Conservation (phyloP, 2,888 invertebrate genomes). For the Rotaria macrura region DNA sequence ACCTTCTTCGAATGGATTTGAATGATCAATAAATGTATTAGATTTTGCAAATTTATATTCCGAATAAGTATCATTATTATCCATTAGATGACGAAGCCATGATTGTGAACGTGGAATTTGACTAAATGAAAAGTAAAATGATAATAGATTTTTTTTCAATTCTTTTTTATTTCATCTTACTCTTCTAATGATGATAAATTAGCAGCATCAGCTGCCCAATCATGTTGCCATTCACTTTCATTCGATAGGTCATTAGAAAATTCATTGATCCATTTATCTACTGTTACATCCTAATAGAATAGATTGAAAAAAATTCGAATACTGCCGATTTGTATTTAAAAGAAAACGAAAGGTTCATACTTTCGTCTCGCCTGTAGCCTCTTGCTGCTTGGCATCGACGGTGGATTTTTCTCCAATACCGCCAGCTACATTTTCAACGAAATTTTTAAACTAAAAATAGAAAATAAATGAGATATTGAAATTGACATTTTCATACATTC, state of each 20-base stretch:
- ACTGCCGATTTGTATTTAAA: neutral
- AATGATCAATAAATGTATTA: slow-evolving; percentile 63
- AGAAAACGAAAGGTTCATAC: neutral
- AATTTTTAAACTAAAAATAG: neutral
- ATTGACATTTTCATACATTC: too few relatives aligned
- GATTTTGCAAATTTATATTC: slow-evolving; percentile 70
- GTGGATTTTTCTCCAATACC: neutral
- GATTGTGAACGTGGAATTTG: slow-evolving; percentile 50
- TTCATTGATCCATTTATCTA: neutral
- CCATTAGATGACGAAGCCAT: slow-evolving; percentile 63
- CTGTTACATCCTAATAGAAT: neutral
- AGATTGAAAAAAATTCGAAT: neutral
- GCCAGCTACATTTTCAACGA: neutral
- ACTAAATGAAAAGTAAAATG: neutral
- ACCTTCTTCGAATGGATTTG: slow-evolving; percentile 72
- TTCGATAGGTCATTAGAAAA: neutral
- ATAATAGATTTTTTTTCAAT: neutral
- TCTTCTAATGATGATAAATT: too few relatives aligned
- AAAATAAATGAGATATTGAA: neutral
- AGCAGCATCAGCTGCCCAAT: neutral
- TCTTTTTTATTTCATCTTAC: too few relatives aligned
- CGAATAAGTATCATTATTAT: slow-evolving; percentile 59
- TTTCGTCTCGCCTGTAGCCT: neutral
- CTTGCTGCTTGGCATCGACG: neutral
- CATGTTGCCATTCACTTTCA: too few relatives aligned